Conservation (phyloP, 2,113 vertebrate species). For the Xerus inauris region DNA sequence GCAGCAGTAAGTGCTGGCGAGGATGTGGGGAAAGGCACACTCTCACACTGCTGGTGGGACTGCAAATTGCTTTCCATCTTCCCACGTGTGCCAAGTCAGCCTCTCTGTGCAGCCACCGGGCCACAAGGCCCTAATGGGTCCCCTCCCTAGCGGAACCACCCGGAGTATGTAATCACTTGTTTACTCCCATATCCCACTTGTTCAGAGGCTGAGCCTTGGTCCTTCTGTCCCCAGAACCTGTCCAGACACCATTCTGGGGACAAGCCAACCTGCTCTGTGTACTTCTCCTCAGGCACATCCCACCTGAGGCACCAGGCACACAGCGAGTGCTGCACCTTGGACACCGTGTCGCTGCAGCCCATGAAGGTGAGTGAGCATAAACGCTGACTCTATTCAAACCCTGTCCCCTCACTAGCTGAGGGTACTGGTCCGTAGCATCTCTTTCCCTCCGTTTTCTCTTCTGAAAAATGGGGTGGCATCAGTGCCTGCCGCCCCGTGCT, state of each 20-base stretch:
- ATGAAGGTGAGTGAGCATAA: background rate
- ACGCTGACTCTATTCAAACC: no score
- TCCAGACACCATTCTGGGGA: background rate
- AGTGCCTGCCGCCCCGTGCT: background rate
- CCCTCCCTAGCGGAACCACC: fast-evolving
- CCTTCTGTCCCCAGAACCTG: background rate
- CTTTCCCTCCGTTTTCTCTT: background rate
- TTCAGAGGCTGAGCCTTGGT: background rate
- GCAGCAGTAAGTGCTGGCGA: no score
- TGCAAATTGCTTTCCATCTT: background rate
- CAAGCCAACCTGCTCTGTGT: background rate
- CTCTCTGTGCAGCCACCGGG: no score
- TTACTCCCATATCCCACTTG: background rate
- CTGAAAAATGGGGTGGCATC: background rate
- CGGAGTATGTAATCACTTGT: no score
- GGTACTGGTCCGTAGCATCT: background rate
- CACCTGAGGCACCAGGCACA: background rate
- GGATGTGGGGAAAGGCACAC: no score
- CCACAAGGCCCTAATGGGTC: background rate
- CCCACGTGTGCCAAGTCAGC: no score
- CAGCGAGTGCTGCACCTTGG: no score
- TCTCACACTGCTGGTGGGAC: no score
- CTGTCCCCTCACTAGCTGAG: background rate
- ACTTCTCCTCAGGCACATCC: background rate
- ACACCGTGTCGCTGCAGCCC: no score